Evolutionary conservation across 2,113 vertebrate genomes (phyloP).

Genomic region (Beaufortia kweichowensis): DNA sequence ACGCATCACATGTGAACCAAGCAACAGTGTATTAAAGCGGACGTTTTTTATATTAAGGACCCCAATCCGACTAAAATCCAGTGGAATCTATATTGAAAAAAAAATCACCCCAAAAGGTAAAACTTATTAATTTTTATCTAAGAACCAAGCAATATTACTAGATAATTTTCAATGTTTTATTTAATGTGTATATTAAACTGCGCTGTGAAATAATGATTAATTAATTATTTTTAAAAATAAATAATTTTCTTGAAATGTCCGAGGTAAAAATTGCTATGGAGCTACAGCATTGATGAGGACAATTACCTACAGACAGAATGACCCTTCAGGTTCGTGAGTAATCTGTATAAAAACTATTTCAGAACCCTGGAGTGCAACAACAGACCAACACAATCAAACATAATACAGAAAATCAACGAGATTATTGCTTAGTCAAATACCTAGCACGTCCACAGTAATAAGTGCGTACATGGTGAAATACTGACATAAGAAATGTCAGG

Average conservation of each 20-base stretch:
- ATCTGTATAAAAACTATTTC: background rate
- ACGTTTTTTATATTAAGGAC: too few species aligned
- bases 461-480: too few species aligned
- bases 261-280: background rate
- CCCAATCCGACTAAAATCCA: too few species aligned
- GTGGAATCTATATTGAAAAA: too few species aligned
- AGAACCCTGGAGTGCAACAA: constrained; percentile 5
- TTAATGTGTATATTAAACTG: too few species aligned
- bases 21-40: too few species aligned
- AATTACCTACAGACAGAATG: constrained; percentile 12
- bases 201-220: background rate
- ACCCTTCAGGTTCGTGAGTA: constrained; percentile 18
- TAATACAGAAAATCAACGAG: constrained; percentile 20
- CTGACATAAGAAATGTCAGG: too few species aligned
- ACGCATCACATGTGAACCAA: background rate
- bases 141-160: too few species aligned
- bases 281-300: constrained; percentile 5
- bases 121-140: too few species aligned
- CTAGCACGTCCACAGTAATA: background rate
- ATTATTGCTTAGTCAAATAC: background rate
- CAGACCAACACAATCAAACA: constrained; percentile 61
- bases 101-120: too few species aligned
- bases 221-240: background rate
- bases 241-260: background rate
- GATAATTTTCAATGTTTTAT: too few species aligned